These are phyloP conservation scores for Rhinatrema bivittatum DNA, from an alignment of 2,797 vertebrate genomes.

Conservation along the genomic window DNA sequence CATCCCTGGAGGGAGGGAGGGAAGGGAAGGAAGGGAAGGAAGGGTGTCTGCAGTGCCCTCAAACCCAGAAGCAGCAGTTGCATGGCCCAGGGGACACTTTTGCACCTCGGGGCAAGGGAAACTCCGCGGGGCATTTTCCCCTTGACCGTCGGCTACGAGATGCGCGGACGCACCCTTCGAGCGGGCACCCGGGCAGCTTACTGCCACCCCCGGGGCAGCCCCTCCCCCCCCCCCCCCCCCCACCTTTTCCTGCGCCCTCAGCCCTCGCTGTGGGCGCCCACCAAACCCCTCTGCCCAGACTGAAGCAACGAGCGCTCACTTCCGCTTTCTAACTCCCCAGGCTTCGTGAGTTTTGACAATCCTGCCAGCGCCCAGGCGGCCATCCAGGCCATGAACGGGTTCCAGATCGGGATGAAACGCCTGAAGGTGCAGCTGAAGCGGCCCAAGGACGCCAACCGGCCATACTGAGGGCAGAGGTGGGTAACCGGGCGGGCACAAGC, in stretches of 20 bases:
- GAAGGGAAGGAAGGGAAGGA: not conserved
- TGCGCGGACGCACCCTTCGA: conserved; percentile 22
- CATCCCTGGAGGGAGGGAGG: no score
- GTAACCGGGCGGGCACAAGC: conserved; percentile 2
- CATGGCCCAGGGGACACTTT: not conserved
- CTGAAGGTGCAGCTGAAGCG: conserved; percentile 96
- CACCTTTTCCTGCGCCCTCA: not conserved
- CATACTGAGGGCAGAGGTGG: conserved; percentile 68
- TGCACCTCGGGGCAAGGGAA: no score
- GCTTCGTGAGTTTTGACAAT: conserved; percentile 96
- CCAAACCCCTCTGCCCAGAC: no score
- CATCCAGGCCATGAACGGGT: conserved; percentile 98
- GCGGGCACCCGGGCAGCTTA: conserved; percentile 44
- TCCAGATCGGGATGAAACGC: conserved; percentile 95
- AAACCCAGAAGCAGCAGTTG: not conserved
- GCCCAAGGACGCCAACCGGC: conserved; percentile 92
- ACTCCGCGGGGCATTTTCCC: no score
- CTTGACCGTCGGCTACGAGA: no score
- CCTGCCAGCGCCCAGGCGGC: conserved; percentile 90
- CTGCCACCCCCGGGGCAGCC: conserved; percentile 38
- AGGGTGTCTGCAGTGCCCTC: not conserved
- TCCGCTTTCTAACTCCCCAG: conserved; percentile 37
- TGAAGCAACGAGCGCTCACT: conserved; percentile 18
- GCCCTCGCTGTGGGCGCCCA: no score
- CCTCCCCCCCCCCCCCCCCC: conserved; percentile 18